Conservation (phyloP, 2,888 invertebrate species). For the Herminia tarsipennalis region DNA sequence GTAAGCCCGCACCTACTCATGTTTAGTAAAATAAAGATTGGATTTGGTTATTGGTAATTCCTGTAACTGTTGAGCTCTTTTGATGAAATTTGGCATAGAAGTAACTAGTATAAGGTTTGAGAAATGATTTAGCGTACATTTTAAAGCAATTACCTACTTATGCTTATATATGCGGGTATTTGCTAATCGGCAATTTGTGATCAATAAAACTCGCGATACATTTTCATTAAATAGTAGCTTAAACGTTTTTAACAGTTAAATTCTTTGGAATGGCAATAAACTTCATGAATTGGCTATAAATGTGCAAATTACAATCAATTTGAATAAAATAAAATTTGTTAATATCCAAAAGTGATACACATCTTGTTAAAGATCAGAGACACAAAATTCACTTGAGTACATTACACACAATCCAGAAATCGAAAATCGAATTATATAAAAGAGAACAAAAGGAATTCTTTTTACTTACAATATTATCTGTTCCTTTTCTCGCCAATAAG, state of each 20-base stretch:
- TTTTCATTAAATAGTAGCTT: slow-evolving; percentile 7
- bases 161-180: too few species aligned
- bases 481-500: slow-evolving; percentile 21
- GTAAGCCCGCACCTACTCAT: too few species aligned
- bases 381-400: not conserved
- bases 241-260: not conserved
- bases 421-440: slow-evolving; percentile 19
- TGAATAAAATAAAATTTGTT: too few species aligned
- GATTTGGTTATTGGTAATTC: too few species aligned
- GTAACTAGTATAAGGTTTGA: too few species aligned
- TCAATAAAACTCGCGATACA: slow-evolving; percentile 2
- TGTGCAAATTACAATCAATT: too few species aligned
- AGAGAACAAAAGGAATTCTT: slow-evolving; percentile 25
- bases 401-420: not conserved
- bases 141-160: too few species aligned
- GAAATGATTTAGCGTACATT: too few species aligned
- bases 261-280: not conserved
- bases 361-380: not conserved
- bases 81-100: too few species aligned
- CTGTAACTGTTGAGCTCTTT: too few species aligned
- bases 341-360: too few species aligned
- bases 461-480: slow-evolving; percentile 29
- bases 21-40: too few species aligned
- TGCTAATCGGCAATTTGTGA: slow-evolving; percentile 8
- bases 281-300: slow-evolving; percentile 5